Evolutionary conservation across 1,140 invertebrate genomes (phyloP).

Genomic region (Drosophila lowei): DNA sequence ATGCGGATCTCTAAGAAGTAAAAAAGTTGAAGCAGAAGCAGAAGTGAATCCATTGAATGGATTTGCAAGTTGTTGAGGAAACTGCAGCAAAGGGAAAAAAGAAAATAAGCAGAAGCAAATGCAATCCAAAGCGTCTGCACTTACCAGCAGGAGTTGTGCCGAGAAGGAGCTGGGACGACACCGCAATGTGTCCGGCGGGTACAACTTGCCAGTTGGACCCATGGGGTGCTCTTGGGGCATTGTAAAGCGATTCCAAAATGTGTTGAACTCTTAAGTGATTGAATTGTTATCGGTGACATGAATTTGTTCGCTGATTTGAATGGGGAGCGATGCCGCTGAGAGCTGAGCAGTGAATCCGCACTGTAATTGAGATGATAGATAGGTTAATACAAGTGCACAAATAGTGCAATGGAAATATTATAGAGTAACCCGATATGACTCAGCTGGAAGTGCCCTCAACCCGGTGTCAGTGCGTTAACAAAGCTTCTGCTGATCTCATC

Average conservation of each 20-base stretch:
- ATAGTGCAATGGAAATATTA: background rate
- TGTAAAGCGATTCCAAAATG: conserved; percentile 62
- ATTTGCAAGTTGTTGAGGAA: conserved; percentile 54
- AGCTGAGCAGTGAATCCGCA: background rate
- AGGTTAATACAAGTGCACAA: conserved; percentile 22
- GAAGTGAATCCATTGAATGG: conserved; percentile 47
- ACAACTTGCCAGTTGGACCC: conserved; percentile 37
- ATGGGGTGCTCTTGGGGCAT: conserved; percentile 31
- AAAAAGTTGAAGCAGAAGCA: conserved; percentile 23
- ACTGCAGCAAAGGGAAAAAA: conserved; percentile 38
- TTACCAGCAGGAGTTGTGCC: conserved; percentile 34
- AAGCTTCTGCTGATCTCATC: background rate
- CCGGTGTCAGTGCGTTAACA: no score
- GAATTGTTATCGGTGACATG: conserved; percentile 70
- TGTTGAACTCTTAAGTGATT: conserved; percentile 74
- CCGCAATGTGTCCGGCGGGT: conserved; percentile 45
- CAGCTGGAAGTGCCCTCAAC: background rate
- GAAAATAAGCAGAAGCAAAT: conserved; percentile 52
- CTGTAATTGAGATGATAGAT: conserved; percentile 31
- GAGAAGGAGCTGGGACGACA: conserved; percentile 1
- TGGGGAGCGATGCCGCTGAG: conserved; percentile 19
- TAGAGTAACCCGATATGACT: conserved; percentile 12
- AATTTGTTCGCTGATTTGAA: conserved; percentile 65
- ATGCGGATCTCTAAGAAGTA: conserved; percentile 12
- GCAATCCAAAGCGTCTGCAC: conserved; percentile 38